Evolutionary conservation across 2,888 invertebrate species (phyloP), one percentile per base, ranked within the genome.

Genomic region (Slavum lentiscoides): DNA sequence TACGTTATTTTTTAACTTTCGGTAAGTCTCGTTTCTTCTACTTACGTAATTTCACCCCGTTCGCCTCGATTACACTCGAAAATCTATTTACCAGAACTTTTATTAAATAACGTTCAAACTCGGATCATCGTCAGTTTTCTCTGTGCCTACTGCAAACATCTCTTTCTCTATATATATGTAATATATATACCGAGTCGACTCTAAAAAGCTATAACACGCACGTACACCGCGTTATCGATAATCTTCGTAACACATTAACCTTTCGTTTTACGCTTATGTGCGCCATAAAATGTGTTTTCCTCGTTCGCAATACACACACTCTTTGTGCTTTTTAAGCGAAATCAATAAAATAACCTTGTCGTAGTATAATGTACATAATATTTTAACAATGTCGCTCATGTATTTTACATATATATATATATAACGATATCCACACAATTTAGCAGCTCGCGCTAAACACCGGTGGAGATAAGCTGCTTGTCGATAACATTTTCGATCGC

Each of bases 341-440:
- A 75, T 75, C 75, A 68, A 75, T 75, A 67, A 75, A 59, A 75
- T n/a, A 75, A 67, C 5, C n/a, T 58, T 59, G 19, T 67, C 59
- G 30, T 67, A 67, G 21, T 37, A 9, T 23, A 2, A 9, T 66
- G 49, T 67, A 75, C 11, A 75, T 43, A 30, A 30, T 30, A 49
- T 75, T 58, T 23, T 19, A 75, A 59, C 58, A 30, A 67, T 75
- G 67, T 58, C 66, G 30, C 23, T 58, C 21, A n/a, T 62, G 30
- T 55, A 55, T n/a, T n/a, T n/a, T n/a, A n/a, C n/a, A n/a, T n/a
- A n/a, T n/a, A n/a, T n/a, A n/a, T n/a, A n/a, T 19, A 7, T 21
- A 17, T 21, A 19, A 39, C 9, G 64, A 37, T 64, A 75, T 59
- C 23, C 75, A 30, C 21, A 17, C 6, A 55, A 53, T 37, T n/a